Percentiles rank a stretch among this genome's conserved stretches.
Conservation (phyloP, 2,113 vertebrate species). For the Oncorhynchus keta region DNA sequence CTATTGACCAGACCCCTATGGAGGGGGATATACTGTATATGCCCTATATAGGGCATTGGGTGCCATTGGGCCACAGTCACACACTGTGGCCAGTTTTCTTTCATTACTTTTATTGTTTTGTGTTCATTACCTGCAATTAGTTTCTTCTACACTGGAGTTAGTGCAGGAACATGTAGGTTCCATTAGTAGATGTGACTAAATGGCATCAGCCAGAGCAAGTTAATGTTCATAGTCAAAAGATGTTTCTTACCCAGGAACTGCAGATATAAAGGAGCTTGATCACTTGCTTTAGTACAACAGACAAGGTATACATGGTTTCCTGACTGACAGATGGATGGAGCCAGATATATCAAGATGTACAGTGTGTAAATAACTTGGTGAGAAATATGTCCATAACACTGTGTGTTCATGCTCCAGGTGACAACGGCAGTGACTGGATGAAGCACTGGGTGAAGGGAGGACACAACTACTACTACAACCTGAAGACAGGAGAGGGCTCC, state of each 20-base stretch:
- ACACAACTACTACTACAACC: conserved; percentile 91
- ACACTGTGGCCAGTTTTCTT: too few species aligned
- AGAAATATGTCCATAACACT: conserved; percentile 1
- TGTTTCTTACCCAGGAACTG: too few species aligned
- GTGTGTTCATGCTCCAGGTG: conserved; percentile 65
- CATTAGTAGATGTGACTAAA: background rate
- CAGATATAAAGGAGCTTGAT: too few species aligned
- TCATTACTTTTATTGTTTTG: too few species aligned
- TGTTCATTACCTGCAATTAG: too few species aligned
- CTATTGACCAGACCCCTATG: background rate
- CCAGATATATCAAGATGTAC: background rate
- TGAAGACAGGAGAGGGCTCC: conserved; percentile 79
- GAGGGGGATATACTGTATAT: background rate
- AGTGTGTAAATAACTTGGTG: background rate
- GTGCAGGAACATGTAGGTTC: too few species aligned
- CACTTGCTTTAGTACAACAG: too few species aligned
- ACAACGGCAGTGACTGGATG: conserved; percentile 86
- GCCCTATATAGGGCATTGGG: too few species aligned
- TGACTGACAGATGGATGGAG: background rate
- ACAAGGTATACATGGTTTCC: too few species aligned
- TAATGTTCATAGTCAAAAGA: too few species aligned
- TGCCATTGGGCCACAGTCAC: too few species aligned
- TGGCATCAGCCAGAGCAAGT: background rate
- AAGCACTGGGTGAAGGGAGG: conserved; percentile 96
- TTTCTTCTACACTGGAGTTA: too few species aligned